phyloP scores from a whole-genome alignment of 2,113 vertebrate species.

The Ageneiosus marmoratus region DNA sequence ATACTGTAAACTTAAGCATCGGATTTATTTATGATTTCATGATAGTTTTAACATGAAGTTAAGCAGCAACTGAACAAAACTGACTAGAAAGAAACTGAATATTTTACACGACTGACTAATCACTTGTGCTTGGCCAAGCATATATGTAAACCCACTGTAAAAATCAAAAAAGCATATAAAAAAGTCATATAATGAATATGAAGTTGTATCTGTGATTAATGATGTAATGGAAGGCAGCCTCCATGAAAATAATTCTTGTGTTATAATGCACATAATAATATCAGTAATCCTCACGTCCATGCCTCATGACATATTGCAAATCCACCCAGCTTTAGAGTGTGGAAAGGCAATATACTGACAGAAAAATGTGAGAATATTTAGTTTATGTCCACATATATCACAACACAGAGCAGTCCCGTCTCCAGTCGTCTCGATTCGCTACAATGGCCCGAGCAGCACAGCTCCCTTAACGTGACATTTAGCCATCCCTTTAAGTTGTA shows the following conservation, averaged over 20 bases:
- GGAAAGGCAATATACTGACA: slow-evolving; percentile 50
- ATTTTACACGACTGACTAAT: not conserved
- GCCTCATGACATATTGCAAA: slow-evolving; percentile 41
- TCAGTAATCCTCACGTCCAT: slow-evolving; percentile 40
- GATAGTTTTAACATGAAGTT: too few relatives aligned
- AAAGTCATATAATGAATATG: not conserved
- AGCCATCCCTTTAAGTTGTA: slow-evolving; percentile 42
- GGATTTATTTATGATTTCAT: not conserved
- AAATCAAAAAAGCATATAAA: not conserved
- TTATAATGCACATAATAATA: slow-evolving; percentile 52
- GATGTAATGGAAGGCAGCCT: slow-evolving; percentile 29
- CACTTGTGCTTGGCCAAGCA: not conserved
- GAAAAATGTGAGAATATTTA: slow-evolving; percentile 42
- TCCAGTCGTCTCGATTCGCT: slow-evolving; percentile 36
- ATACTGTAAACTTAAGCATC: not conserved
- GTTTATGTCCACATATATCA: slow-evolving; percentile 52
- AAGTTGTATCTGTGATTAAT: slow-evolving; percentile 16
- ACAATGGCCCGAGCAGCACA: not conserved
- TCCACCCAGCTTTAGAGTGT: slow-evolving; percentile 32
- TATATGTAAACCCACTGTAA: not conserved
- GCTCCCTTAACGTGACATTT: slow-evolving; percentile 43
- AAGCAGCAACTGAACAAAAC: too few relatives aligned
- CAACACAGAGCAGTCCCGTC: slow-evolving; percentile 37
- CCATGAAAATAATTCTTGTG: slow-evolving; percentile 45
- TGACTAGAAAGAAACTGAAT: not conserved